Conservation (phyloP, 2,113 vertebrate genomes). For the Chroicocephalus ridibundus region DNA sequence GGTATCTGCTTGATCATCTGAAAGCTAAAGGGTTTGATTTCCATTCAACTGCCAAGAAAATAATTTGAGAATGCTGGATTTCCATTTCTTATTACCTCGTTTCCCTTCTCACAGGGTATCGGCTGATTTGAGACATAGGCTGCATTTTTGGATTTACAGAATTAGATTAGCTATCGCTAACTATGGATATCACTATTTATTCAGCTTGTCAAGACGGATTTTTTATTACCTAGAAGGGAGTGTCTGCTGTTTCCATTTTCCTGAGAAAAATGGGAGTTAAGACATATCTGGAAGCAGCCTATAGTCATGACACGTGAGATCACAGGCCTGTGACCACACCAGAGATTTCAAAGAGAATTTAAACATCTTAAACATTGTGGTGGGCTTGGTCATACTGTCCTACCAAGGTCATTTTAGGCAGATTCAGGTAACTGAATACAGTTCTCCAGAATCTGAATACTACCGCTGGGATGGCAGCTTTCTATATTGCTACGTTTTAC, state of each 20-base stretch:
- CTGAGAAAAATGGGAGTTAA: conserved; percentile 21
- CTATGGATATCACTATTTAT: conserved; percentile 50
- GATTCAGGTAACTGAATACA: neutral
- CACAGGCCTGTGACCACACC: neutral
- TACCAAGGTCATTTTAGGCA: neutral
- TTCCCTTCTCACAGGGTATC: neutral
- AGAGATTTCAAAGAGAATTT: neutral
- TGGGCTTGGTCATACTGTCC: neutral
- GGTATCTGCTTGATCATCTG: neutral
- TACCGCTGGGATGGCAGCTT: neutral
- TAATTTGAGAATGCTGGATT: neutral
- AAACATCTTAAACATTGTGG: neutral
- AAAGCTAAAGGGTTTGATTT: neutral
- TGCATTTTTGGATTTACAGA: neutral
- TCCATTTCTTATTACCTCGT: neutral
- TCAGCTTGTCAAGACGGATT: conserved; percentile 43
- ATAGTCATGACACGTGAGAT: neutral
- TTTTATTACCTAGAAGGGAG: conserved; percentile 34
- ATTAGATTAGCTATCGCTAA: neutral
- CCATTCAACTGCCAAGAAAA: neutral
- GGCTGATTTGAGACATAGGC: neutral
- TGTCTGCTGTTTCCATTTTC: conserved; percentile 46
- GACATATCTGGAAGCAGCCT: conserved; percentile 11
- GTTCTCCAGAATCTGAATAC: neutral
- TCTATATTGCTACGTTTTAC: neutral